These are phyloP conservation scores for Coecobrya sp. DNA, from an alignment of 2,888 invertebrate species.

Conservation along the genomic window DNA sequence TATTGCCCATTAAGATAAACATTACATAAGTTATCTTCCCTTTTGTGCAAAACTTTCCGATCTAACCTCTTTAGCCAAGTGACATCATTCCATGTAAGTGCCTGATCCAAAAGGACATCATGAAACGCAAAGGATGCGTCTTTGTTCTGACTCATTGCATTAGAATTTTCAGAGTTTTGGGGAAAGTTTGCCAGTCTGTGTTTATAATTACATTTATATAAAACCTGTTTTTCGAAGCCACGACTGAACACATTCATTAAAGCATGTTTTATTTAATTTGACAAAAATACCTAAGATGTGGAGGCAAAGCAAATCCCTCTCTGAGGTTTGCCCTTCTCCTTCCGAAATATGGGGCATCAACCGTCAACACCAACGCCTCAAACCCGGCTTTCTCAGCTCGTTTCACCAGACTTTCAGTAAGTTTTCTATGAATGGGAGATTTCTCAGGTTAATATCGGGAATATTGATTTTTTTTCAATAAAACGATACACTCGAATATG, in stretches of 20 bases:
- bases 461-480: slow-evolving; percentile 33
- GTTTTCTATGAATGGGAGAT: slow-evolving; percentile 88
- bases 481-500: neutral
- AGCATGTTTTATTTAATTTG: too few relatives aligned
- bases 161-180: slow-evolving; percentile 88
- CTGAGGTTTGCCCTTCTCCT: slow-evolving; percentile 93
- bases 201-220: too few relatives aligned
- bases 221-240: too few relatives aligned
- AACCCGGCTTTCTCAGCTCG: slow-evolving; percentile 92
- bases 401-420: slow-evolving; percentile 92
- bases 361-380: slow-evolving; percentile 95
- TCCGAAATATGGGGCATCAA: slow-evolving; percentile 96
- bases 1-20: too few relatives aligned
- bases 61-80: slow-evolving; percentile 93
- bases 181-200: slow-evolving; percentile 94
- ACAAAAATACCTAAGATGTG: slow-evolving; percentile 93
- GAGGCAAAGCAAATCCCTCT: slow-evolving; percentile 94
- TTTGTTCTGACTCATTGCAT: slow-evolving; percentile 89
- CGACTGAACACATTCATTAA: too few relatives aligned
- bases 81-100: slow-evolving; percentile 95
- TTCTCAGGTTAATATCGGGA: neutral
- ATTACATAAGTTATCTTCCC: too few relatives aligned
- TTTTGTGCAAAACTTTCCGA: too few relatives aligned
- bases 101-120: slow-evolving; percentile 92
- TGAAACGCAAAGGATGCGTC: slow-evolving; percentile 94